phyloP scores from a whole-genome alignment of 2,888 invertebrate genomes.

The Agonum fuliginosum region DNA sequence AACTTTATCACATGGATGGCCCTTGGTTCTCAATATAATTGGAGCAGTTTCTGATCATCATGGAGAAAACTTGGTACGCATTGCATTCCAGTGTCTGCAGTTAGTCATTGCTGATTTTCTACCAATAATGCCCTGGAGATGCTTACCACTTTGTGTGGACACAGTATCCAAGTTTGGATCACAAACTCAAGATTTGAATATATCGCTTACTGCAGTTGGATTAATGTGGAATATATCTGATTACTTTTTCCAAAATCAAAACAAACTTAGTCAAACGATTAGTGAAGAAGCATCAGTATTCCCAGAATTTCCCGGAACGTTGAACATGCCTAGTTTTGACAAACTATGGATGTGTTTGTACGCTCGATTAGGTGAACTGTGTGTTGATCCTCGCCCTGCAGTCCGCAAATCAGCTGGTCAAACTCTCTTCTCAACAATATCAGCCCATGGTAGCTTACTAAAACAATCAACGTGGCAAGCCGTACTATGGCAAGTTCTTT shows the following conservation, averaged over 20 bases:
- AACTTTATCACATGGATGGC: slow-evolving; percentile 95
- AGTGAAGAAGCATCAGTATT: slow-evolving; percentile 85
- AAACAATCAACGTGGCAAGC: slow-evolving; percentile 95
- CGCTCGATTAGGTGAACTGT: slow-evolving; percentile 89
- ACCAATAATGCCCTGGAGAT: slow-evolving; percentile 93
- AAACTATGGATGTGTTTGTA: slow-evolving; percentile 97
- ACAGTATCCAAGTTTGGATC: slow-evolving; percentile 97
- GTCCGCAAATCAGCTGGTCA: slow-evolving; percentile 98
- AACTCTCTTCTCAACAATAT: slow-evolving; percentile 97
- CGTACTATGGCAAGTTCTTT: slow-evolving; percentile 95
- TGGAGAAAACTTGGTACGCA: slow-evolving; percentile 92
- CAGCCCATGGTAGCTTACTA: slow-evolving; percentile 93
- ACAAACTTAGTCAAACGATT: slow-evolving; percentile 84
- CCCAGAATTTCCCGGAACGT: slow-evolving; percentile 88
- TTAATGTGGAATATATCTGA: slow-evolving; percentile 99
- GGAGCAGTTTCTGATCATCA: slow-evolving; percentile 96
- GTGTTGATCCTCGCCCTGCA: slow-evolving; percentile 96
- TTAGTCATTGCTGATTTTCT: slow-evolving; percentile 96
- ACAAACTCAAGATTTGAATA: slow-evolving; percentile 97
- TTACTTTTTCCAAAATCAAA: slow-evolving; percentile 96
- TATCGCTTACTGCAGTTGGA: slow-evolving; percentile 97
- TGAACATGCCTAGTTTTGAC: slow-evolving; percentile 92
- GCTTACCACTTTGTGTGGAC: slow-evolving; percentile 91
- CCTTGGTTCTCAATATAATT: slow-evolving; percentile 93
- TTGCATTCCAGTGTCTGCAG: slow-evolving; percentile 97